Conservation (phyloP, 1,140 invertebrate genomes). For the Bemisia tabaci region DNA sequence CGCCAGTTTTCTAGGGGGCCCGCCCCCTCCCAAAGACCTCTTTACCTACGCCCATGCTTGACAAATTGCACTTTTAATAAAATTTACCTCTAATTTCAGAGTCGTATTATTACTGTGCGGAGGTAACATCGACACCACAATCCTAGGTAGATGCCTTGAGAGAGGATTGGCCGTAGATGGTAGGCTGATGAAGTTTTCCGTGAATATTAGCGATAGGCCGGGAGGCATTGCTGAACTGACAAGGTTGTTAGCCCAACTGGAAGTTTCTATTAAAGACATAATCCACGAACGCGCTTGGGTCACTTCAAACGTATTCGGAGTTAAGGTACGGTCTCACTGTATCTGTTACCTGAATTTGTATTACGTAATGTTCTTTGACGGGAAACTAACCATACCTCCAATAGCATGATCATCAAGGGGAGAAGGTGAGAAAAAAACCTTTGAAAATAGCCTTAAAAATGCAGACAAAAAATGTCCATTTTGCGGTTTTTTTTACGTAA, state of each 20-base stretch:
- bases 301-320: conserved; percentile 70
- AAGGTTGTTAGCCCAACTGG: conserved; percentile 52
- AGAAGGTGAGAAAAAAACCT: background rate
- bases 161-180: conserved; percentile 79
- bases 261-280: conserved; percentile 87
- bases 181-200: conserved; percentile 69
- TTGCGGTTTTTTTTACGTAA: background rate
- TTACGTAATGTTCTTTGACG: background rate
- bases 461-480: background rate
- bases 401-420: background rate
- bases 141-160: conserved; percentile 76
- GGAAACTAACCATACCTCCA: background rate
- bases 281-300: conserved; percentile 90
- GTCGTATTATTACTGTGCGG: conserved; percentile 74
- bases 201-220: conserved; percentile 71
- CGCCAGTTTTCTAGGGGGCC: too few relatives aligned
- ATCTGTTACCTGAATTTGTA: background rate
- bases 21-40: too few relatives aligned
- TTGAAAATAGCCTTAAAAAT: background rate
- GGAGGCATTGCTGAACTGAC: conserved; percentile 79
- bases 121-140: conserved; percentile 87
- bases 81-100: too few relatives aligned
- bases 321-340: conserved; percentile 38
- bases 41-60: too few relatives aligned
- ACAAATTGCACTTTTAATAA: too few relatives aligned